Conservation (phyloP, 2,797 vertebrate species). For the Microctenopoma lineatum region DNA sequence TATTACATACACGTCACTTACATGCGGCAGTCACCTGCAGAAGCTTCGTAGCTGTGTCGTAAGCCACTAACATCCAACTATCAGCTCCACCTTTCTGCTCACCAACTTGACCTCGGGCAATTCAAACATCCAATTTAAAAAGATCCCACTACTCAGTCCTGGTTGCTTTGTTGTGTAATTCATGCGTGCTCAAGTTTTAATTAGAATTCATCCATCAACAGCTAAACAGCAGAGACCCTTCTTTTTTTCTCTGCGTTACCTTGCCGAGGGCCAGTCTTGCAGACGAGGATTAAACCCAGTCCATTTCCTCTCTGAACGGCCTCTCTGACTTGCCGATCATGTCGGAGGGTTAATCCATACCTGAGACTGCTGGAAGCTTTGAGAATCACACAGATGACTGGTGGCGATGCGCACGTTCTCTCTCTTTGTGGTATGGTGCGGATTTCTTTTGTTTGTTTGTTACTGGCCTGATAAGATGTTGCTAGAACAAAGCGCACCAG, state of each 20-base stretch:
- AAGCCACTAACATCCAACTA: not conserved
- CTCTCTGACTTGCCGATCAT: constrained; percentile 40
- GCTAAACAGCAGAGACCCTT: constrained; percentile 17
- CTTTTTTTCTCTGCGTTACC: constrained; percentile 17
- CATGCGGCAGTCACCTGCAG: not conserved
- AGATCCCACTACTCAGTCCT: not conserved
- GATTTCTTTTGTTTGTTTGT: constrained; percentile 29
- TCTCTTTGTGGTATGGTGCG: constrained; percentile 24
- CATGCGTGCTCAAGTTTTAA: constrained; percentile 24
- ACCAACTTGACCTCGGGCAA: constrained; percentile 1
- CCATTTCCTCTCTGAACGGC: constrained; percentile 23
- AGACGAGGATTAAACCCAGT: constrained; percentile 40
- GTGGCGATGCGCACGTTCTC: constrained; percentile 37
- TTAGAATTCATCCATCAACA: constrained; percentile 32
- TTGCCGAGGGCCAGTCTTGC: constrained; percentile 35
- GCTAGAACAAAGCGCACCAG: constrained; percentile 7
- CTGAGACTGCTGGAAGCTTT: constrained; percentile 36
- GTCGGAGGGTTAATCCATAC: constrained; percentile 53
- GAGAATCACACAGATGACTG: constrained; percentile 48
- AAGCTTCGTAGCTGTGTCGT: not conserved
- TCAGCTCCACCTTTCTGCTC: not conserved
- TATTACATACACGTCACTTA: not conserved
- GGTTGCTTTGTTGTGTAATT: constrained; percentile 18
- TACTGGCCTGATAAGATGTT: constrained; percentile 31
- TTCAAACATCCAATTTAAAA: not conserved